These are phyloP conservation scores for Callaeas wilsoni DNA, from an alignment of 2,113 vertebrate genomes.

Conservation along the genomic window DNA sequence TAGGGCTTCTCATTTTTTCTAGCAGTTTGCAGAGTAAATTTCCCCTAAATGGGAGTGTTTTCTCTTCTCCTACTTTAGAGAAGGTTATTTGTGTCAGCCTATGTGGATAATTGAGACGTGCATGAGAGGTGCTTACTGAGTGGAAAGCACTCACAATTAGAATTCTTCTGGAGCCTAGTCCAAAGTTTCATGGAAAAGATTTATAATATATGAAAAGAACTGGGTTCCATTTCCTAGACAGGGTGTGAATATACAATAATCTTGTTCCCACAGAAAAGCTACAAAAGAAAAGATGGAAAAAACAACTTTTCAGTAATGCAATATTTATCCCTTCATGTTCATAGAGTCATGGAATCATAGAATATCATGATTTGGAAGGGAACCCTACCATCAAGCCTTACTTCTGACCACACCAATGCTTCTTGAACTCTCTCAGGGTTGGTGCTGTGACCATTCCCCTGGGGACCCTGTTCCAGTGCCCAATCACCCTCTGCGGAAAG, in stretches of 20 bases:
- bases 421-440: neutral
- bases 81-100: neutral
- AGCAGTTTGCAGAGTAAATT: neutral
- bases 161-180: neutral
- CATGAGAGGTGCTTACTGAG: neutral
- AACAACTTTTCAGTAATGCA: neutral
- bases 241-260: neutral
- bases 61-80: neutral
- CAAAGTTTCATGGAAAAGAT: neutral
- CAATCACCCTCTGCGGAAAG: neutral
- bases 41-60: neutral
- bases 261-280: neutral
- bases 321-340: neutral
- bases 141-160: neutral
- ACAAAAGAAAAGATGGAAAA: neutral
- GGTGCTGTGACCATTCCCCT: neutral
- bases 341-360: neutral
- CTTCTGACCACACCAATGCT: neutral
- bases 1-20: neutral
- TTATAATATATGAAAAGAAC: neutral
- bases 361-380: neutral
- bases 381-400: rapidly evolving
- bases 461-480: too few species aligned
- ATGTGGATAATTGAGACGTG: neutral
- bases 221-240: neutral